Conservation (phyloP, 2,797 vertebrate genomes). For the Channallabes apus region DNA sequence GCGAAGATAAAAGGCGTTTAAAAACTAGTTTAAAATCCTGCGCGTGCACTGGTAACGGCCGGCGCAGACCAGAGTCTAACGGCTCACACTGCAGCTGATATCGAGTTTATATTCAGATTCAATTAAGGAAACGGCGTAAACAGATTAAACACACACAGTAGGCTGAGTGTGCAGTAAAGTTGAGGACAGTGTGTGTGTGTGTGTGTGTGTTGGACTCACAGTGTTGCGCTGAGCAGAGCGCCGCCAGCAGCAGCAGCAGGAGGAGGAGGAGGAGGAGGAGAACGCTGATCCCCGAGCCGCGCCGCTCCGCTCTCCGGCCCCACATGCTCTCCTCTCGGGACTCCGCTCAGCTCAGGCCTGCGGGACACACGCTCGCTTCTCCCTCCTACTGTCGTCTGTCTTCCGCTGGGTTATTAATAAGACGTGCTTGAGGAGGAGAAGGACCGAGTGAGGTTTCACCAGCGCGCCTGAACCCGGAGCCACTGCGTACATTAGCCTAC, state of each 20-base stretch:
- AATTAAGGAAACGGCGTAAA: neutral
- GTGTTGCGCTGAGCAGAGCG: conserved; percentile 66
- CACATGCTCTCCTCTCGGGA: conserved; percentile 64
- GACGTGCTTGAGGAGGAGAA: too few species aligned
- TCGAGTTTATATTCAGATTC: neutral
- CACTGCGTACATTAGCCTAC: conserved; percentile 9
- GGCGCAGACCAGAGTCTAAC: neutral
- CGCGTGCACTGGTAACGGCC: too few species aligned
- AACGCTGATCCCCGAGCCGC: conserved; percentile 56
- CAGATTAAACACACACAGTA: neutral
- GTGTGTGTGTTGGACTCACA: conserved; percentile 66
- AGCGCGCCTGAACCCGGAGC: neutral
- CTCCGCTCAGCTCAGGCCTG: neutral
- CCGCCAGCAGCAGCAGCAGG: conserved; percentile 64
- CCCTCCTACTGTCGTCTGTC: neutral
- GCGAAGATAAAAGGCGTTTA: neutral
- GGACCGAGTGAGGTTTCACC: neutral
- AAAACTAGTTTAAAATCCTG: neutral
- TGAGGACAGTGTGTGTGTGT: too few species aligned
- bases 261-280: conserved; percentile 53
- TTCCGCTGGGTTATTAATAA: neutral
- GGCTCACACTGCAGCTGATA: neutral
- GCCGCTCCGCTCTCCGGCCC: conserved; percentile 60
- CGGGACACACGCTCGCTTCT: fast-evolving
- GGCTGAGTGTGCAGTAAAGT: neutral